These are phyloP conservation scores for Mayetiola destructor DNA, from an alignment of 2,888 invertebrate species.

Conservation along the genomic window DNA sequence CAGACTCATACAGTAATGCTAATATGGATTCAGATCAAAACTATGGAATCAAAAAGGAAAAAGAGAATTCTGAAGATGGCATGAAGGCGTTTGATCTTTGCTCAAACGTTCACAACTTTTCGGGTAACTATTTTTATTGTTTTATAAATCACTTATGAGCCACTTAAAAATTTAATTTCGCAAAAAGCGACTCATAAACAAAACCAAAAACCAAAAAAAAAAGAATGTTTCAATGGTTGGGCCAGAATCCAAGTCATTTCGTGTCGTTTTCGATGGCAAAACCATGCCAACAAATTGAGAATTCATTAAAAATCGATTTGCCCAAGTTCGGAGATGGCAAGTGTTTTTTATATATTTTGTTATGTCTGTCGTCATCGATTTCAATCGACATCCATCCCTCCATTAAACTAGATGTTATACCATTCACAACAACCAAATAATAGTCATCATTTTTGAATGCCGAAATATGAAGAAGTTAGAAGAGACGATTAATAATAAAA, in stretches of 20 bases:
- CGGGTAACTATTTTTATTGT: slow-evolving; percentile 10
- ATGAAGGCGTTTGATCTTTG: slow-evolving; percentile 15
- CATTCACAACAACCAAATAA: slow-evolving; percentile 9
- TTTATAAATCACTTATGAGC: no score
- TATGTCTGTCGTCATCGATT: neutral
- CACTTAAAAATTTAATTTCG: neutral
- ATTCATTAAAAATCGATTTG: neutral
- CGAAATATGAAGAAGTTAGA: neutral
- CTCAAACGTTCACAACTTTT: slow-evolving; percentile 13
- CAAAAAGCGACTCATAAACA: neutral
- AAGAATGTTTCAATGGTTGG: no score
- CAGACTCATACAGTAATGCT: slow-evolving; percentile 14
- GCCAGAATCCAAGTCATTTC: no score
- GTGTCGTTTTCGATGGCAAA: neutral
- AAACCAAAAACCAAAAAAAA: no score
- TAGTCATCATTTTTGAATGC: slow-evolving; percentile 11
- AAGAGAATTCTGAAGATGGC: slow-evolving; percentile 13
- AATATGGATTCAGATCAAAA: slow-evolving; percentile 13
- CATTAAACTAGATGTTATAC: no score
- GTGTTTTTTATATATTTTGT: slow-evolving; percentile 4
- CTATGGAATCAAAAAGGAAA: slow-evolving; percentile 13
- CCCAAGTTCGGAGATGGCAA: neutral
- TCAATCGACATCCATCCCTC: neutral
- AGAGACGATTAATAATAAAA: slow-evolving; percentile 2
- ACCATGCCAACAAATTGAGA: neutral